Conservation (phyloP, 1,140 invertebrate genomes). For the Habropoda laboriosa region DNA sequence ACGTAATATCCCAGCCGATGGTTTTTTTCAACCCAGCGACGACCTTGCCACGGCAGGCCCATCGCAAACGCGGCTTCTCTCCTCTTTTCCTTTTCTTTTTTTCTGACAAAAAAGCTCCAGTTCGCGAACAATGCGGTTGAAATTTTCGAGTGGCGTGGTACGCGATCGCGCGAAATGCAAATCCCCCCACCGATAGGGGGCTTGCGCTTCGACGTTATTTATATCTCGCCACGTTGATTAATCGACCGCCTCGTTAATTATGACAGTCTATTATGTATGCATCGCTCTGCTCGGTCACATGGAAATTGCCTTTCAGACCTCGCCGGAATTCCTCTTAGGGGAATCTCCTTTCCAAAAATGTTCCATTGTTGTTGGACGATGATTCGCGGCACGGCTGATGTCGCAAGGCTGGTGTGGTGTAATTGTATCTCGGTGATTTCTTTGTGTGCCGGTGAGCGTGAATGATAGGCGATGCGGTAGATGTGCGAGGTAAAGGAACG, state of each 20-base stretch:
- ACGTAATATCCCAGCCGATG: conserved; percentile 57
- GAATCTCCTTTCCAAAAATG: neutral
- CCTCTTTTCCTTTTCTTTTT: too few species aligned
- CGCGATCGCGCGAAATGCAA: conserved; percentile 26
- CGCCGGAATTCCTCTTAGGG: too few species aligned
- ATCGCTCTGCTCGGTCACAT: conserved; percentile 5
- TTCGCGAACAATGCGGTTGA: conserved; percentile 21
- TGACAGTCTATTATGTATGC: conserved; percentile 49
- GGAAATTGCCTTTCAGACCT: conserved; percentile 13
- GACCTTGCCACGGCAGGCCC: conserved; percentile 50
- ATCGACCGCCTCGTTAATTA: conserved; percentile 50
- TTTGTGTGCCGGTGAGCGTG: too few species aligned
- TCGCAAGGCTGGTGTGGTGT: too few species aligned
- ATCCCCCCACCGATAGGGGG: neutral
- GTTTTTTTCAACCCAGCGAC: conserved; percentile 52
- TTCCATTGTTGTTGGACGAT: too few species aligned
- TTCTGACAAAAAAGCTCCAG: too few species aligned
- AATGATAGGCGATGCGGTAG: too few species aligned
- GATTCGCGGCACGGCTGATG: too few species aligned
- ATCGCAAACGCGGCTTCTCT: too few species aligned
- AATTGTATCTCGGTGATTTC: too few species aligned
- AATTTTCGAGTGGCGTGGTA: conserved; percentile 22
- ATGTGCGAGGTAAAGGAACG: too few species aligned
- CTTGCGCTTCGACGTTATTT: conserved; percentile 17
- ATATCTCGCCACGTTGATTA: conserved; percentile 38